A percentile compares a stretch with the other conserved stretches of the same genome.
These are phyloP conservation scores for Clarias macrocephalus DNA, from an alignment of 2,113 vertebrate species.

Conservation along the genomic window DNA sequence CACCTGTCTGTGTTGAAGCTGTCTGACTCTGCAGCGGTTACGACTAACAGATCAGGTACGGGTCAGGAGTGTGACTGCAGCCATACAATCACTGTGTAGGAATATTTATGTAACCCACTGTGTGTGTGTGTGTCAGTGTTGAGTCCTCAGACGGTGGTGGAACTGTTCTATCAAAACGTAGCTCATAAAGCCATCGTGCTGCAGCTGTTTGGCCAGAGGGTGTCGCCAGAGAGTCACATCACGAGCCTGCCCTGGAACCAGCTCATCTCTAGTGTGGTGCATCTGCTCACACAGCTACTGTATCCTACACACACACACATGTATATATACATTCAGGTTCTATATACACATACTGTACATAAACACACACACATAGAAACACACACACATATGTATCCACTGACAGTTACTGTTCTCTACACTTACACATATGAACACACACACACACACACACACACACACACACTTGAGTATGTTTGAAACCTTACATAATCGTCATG, in stretches of 20 bases:
- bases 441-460: conserved; percentile 17
- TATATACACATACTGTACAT: neutral
- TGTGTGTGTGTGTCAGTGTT: conserved; percentile 65
- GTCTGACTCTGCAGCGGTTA: conserved; percentile 76
- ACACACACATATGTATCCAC: conserved; percentile 64
- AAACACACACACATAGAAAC: neutral
- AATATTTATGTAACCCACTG: neutral
- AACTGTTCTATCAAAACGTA: conserved; percentile 90
- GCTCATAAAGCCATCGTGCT: conserved; percentile 82
- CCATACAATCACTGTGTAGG: neutral
- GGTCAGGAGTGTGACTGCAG: neutral
- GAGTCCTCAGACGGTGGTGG: conserved; percentile 86
- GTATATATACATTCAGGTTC: neutral
- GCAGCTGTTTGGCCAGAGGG: conserved; percentile 80
- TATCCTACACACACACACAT: conserved; percentile 53
- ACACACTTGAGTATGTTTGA: neutral
- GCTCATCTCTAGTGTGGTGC: conserved; percentile 77
- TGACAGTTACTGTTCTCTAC: conserved; percentile 82
- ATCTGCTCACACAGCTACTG: conserved; percentile 85
- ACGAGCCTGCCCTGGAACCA: conserved; percentile 81
- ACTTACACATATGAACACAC: neutral
- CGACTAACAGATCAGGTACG: conserved; percentile 78
- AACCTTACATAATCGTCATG: conserved; percentile 69
- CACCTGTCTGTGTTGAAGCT: conserved; percentile 90
- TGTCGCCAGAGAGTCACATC: conserved; percentile 63